Base-by-base conservation (phyloP, 2,797 vertebrate species). In the Novumbra hubbsi region DNA sequence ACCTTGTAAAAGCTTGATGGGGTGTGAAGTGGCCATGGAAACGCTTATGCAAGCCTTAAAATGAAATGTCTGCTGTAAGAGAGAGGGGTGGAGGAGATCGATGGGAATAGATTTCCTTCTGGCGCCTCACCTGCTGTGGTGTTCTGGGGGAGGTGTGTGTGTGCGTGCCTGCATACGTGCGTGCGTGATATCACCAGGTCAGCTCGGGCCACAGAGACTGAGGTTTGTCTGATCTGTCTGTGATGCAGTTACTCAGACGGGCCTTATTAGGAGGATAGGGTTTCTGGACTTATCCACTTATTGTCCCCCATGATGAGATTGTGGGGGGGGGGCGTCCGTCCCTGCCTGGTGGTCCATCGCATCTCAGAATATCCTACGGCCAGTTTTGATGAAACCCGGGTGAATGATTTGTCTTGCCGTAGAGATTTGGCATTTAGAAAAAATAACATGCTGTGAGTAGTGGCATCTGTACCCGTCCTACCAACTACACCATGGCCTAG, bases 1-100 rank as follows among this genome's bases (percentile, higher is more conserved):
- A 80, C 84, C 84, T 85, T 88, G 81, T 78, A 81, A 83, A 80
- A 78, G 80, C 81, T 84, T 83, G 86, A 90, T 72, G n/a, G 80
- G 49, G 74, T 88, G 72, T 83, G 82, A 86, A 81, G 87, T 86
- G 71, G 77, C 80, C 75, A 74, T 70, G 73, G 78, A 88, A 84
- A 73, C 81, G 82, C 84, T 79, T 84, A 85, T 85, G 81, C 74
- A 81, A 81, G 82, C 78, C 75, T 87, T 75, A 73, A 71, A 82
- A 74, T 57, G 76, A 85, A 80, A 73, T 66, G 76, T 74, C 76
- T 55, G 77, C 79, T 82, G 75, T 80, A 77, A 83, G 83, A 76
- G 71, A 77, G 70, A 76, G 63, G 32, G 64, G 68, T 74, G 68
- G 55, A 76, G 73, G 72, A 73, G 73, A 86, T 87, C 78, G 82